Evolutionary conservation across 2,888 invertebrate species (phyloP).

Genomic region (Yponomeuta evonymella): DNA sequence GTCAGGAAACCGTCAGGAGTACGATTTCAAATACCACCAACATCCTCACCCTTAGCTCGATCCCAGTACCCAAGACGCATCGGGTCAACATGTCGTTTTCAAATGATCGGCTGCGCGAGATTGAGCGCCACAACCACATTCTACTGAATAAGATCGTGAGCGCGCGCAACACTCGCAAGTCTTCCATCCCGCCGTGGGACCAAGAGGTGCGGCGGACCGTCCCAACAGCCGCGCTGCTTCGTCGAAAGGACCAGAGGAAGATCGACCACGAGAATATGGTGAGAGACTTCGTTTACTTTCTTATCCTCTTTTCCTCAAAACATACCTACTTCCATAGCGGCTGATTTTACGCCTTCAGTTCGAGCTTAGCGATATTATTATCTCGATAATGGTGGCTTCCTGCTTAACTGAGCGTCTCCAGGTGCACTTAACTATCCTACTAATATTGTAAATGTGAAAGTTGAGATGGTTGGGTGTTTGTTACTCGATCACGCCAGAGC

Average conservation of each 20-base stretch:
- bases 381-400: no score
- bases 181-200: constrained; percentile 47
- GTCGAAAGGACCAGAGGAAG: constrained; percentile 72
- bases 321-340: background rate
- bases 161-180: constrained; percentile 52
- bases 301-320: background rate
- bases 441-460: no score
- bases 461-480: no score
- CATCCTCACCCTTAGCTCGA: constrained; percentile 39
- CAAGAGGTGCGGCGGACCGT: constrained; percentile 36
- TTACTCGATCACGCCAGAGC: no score
- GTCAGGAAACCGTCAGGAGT: no score
- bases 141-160: constrained; percentile 74
- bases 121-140: constrained; percentile 77
- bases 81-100: constrained; percentile 74
- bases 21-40: background rate
- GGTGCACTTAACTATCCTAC: no score
- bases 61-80: constrained; percentile 43
- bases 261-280: constrained; percentile 78
- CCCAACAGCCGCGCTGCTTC: constrained; percentile 66
- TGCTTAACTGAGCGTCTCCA: no score
- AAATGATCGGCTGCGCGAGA: constrained; percentile 76
- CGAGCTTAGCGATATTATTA: no score
- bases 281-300: background rate
- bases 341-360: no score